Percentiles rank a stretch among this genome's conserved stretches.
These are phyloP conservation scores for Aix galericulata DNA, from an alignment of 2,113 vertebrate genomes.

Conservation along the genomic window DNA sequence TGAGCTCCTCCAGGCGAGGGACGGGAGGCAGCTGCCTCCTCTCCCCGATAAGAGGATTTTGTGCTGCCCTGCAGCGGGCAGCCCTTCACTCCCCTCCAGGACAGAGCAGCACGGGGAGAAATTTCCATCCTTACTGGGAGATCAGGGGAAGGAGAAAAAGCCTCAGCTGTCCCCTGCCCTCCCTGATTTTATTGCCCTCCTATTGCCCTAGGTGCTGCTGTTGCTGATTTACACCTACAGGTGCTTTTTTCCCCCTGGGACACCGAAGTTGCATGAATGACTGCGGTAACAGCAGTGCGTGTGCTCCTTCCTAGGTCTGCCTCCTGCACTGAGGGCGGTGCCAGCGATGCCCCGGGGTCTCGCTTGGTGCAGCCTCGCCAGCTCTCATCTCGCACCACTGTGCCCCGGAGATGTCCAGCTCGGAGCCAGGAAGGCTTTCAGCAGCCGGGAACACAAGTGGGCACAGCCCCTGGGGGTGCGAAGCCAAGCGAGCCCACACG, in stretches of 20 bases:
- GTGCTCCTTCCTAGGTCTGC: not conserved
- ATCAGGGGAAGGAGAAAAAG: not conserved
- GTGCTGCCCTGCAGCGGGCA: not conserved
- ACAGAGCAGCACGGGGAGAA: not conserved
- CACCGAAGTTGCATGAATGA: accelerated
- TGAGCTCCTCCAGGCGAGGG: not conserved
- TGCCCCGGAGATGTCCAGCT: not conserved
- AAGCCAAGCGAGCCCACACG: accelerated
- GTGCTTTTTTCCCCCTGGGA: not conserved
- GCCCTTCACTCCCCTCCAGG: not conserved
- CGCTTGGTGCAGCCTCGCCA: not conserved
- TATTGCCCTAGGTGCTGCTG: not conserved
- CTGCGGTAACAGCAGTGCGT: not conserved
- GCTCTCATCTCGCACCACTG: accelerated
- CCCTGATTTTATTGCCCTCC: not conserved
- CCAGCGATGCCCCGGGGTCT: accelerated
- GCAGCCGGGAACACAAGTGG: not conserved
- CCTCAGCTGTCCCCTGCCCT: not conserved
- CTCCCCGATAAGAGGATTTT: not conserved
- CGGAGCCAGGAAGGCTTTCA: not conserved
- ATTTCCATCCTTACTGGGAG: not conserved
- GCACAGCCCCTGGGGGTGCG: not conserved
- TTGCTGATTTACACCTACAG: not conserved
- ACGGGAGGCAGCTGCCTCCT: not conserved
- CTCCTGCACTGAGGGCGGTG: not conserved